Conservation (phyloP, 2,797 vertebrate species). For the Otus scops region DNA sequence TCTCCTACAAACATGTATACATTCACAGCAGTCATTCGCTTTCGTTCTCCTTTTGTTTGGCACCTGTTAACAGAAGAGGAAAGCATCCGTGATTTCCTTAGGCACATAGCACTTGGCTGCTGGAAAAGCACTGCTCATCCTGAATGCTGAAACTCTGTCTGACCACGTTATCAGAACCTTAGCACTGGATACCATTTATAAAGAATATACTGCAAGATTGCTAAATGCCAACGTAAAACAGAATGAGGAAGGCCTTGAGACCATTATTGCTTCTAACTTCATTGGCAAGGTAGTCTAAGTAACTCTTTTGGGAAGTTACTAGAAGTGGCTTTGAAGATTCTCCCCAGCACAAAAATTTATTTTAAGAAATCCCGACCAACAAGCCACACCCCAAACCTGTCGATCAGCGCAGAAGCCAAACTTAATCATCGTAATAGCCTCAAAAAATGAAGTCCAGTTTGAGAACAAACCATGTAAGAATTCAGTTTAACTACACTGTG, state of each 20-base stretch:
- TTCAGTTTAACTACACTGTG: background rate
- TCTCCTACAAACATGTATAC: slow-evolving; percentile 42
- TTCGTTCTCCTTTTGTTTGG: slow-evolving; percentile 80
- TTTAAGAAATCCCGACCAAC: background rate
- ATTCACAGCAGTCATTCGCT: slow-evolving; percentile 75
- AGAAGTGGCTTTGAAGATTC: background rate
- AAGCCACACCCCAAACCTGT: background rate
- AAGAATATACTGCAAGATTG: background rate
- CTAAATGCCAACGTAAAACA: background rate
- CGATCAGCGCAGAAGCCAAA: background rate
- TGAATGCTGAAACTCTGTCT: background rate
- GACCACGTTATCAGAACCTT: rapidly evolving
- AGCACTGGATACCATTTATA: background rate
- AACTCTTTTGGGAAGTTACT: background rate
- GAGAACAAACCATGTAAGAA: background rate
- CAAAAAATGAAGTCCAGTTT: background rate
- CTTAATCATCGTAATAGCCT: background rate
- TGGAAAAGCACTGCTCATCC: background rate
- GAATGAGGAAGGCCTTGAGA: rapidly evolving
- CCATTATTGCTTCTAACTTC: background rate
- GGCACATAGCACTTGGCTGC: background rate
- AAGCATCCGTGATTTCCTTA: background rate
- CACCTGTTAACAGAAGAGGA: slow-evolving; percentile 69
- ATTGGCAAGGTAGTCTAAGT: background rate
- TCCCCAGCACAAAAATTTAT: background rate